Evolutionary conservation across 37 sponge, comb jelly and placozoan species (phyloP).

Genomic region (Ianthella basta): DNA sequence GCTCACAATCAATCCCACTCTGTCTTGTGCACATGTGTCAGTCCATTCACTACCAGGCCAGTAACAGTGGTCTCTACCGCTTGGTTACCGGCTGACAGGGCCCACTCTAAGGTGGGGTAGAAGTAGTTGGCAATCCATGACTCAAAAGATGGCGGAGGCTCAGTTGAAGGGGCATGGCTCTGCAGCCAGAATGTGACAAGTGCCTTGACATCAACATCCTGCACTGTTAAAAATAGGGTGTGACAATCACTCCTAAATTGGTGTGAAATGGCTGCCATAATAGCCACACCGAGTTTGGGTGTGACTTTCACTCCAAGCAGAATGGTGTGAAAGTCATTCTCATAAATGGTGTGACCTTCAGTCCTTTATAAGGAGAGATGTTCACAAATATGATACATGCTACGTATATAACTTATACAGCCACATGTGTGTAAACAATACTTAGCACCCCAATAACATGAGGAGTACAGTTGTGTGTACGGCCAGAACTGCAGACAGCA

Average conservation of each 20-base stretch:
- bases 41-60: conserved; percentile 92
- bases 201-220: conserved; percentile 93
- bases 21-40: conserved; percentile 81
- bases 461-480: too few relatives aligned
- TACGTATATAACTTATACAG: too few relatives aligned
- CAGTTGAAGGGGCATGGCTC: conserved; percentile 42
- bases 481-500: too few relatives aligned
- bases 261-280: not conserved
- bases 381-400: too few relatives aligned
- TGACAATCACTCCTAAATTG: too few relatives aligned
- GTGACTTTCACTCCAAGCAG: too few relatives aligned
- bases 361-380: too few relatives aligned
- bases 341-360: too few relatives aligned
- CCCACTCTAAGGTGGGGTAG: conserved; percentile 88
- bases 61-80: conserved; percentile 83
- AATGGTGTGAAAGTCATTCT: too few relatives aligned
- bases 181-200: conserved; percentile 85
- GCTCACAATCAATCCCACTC: conserved; percentile 84
- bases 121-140: conserved; percentile 95
- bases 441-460: too few relatives aligned
- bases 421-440: too few relatives aligned
- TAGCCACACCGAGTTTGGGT: too few relatives aligned
- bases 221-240: conserved; percentile 66
- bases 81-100: conserved; percentile 54
- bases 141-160: conserved; percentile 55